Base-by-base conservation (phyloP, 2,113 vertebrate genomes). In the Axis porcinus region DNA sequence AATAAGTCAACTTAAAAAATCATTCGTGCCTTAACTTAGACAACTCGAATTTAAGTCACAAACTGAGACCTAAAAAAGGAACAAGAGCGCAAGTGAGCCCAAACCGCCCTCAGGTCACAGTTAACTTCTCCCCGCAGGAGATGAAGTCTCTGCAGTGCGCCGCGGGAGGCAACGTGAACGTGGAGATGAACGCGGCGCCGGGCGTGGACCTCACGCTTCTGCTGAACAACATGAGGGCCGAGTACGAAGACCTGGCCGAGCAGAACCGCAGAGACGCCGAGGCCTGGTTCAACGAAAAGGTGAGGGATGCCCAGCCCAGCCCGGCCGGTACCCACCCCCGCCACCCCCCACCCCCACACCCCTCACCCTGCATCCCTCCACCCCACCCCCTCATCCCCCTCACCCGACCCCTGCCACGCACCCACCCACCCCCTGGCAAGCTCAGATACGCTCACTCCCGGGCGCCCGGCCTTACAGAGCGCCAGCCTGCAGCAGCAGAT, bases 181-280 rank as follows among this genome's bases (percentile, higher is more conserved):
- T 99, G 95, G 99, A 99, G 98, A 99, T 99, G 95, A 99, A 99
- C 40, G 99, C 99, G 0, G 98, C 98, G 8, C 99, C 99, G 1
- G 99, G 99, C 3, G 98, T 98, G 94, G 99, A 99, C 97, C 98
- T 99, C 96, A 99, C 98, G 64, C 99, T 98, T 79, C 78, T 99
- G 70, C 82, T 99, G 96, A 99, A 99, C 1, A 99, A 99, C 52
- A 99, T 99, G 98, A 98, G 99, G 5, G 30, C 98, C 0, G 99
- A 99, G 97, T 99, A 99, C 1, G 99, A 99, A 70, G 7, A 25
- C 70, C 99, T 99, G 94, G 99, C 99, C 0, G 98, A 99, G 4
- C 99, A 99, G 98, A 99, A 99, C 82, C 99, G 99, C 90, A 98
- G 99, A 15, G 99, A 99, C 1, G 99, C 99, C 2, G 99, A 99